A percentile compares a stretch with the other conserved stretches of the same genome.
Conservation (phyloP, 2,888 invertebrate genomes). For the Folsomia candida region DNA sequence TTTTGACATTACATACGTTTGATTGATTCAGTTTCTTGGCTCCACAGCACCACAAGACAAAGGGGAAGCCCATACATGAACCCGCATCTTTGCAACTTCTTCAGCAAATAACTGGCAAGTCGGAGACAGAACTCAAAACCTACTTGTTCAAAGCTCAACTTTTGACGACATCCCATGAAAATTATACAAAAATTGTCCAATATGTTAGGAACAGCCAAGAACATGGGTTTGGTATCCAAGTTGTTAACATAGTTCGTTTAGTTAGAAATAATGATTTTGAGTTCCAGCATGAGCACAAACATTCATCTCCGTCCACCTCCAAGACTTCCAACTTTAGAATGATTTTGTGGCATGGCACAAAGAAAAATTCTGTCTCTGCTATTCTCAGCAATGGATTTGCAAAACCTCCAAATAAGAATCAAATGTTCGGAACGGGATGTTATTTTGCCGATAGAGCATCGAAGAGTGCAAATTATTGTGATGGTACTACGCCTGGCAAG, state of each 20-base stretch:
- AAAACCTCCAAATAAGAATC: slow-evolving; percentile 11
- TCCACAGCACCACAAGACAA: no score
- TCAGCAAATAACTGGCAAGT: neutral
- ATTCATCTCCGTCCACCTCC: neutral
- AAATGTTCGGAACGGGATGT: slow-evolving; percentile 25
- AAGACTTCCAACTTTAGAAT: no score
- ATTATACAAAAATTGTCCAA: neutral
- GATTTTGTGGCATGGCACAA: slow-evolving; percentile 34
- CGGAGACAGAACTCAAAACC: neutral
- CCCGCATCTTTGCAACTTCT: neutral
- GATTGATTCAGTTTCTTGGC: no score
- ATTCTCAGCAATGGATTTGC: slow-evolving; percentile 26
- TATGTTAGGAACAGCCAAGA: neutral
- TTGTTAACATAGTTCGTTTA: neutral
- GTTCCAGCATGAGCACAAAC: neutral
- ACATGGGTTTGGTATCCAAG: neutral
- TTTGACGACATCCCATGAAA: neutral
- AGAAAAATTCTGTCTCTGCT: neutral
- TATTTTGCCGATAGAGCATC: slow-evolving; percentile 24
- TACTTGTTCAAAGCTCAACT: neutral
- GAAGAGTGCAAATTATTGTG: slow-evolving; percentile 31
- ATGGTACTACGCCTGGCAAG: neutral
- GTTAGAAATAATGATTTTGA: neutral
- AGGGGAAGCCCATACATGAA: neutral
- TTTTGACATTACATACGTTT: no score